Base-by-base conservation (phyloP, 1,140 invertebrate species). In the Rhysida immarginata region DNA sequence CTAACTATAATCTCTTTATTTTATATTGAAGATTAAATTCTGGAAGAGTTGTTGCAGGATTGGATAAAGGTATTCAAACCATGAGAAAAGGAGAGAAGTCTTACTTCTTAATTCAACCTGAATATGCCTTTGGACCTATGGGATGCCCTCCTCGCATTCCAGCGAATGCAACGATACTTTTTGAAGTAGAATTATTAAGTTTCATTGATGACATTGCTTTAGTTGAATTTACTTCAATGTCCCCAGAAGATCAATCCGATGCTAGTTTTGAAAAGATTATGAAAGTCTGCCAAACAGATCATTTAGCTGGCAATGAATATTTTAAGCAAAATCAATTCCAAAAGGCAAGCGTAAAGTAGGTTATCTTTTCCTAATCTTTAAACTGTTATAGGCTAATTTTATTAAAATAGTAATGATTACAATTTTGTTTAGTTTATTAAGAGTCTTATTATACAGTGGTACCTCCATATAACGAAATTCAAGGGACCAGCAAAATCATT, bases 51-150 rank as follows among this genome's bases (percentile, higher is more conserved):
- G 65, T 87, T 43, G 66, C 69, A 1, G 85, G 84, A 1, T 69
- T 87, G 26, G 80, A 84, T 53, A 64, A 82, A 41, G 82, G 73
- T 3, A 68, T 88, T 11, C 60, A 66, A 2, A 73, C 76, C 0
- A 83, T 88, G 77, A 73, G 69, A 55, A 76, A 78, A 21, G 75
- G 76, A 53, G 85, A 87, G 62, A 71, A 77, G 42, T 70, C 84
- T 5, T 68, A 78, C 25, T 81, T 87, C 62, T 62, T 85, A 1
- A 71, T 88, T 46, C 71, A 77, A 53, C 78, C 80, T 1, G 68
- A 77, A 16, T 76, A 77, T 57, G 83, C 79, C 20, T 88, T 74
- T 71, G 81, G 83, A 2, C 54, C 68, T 57, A 53, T 76, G 21
- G 85, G 84, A 0, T 78, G 76, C 62, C 68, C 74, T 29, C 79